Evolutionary conservation across 2,888 invertebrate genomes (phyloP), one percentile per base, ranked within the genome.

Genomic region (Strigamia maritima): DNA sequence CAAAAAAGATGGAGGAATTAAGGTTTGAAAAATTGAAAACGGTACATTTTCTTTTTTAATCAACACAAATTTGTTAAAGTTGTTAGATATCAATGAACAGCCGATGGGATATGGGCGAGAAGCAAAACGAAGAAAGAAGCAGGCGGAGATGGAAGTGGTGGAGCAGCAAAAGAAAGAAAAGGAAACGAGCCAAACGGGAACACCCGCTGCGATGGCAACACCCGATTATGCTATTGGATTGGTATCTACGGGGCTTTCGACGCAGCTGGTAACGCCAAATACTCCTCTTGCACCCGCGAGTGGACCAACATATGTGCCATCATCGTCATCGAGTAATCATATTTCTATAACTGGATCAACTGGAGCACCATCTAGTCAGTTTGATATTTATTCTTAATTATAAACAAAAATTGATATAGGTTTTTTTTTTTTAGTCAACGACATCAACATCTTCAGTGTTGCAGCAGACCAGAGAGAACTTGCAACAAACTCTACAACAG

Each of bases 41-140:
- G 3, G 3, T 70, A 3, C 19, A 12, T 12, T 2, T 70, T 70
- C 19, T 19, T 70, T 14, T n/a, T 16, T 26, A n/a, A 70, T 19
- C 24, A 22, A 24, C 14, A 26, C 22, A 0, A 16, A 16, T 81
- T 49, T 78, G 80, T 44, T 81, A 24, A 77, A 86, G 87, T 88
- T 98, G 76, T 88, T 98, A 54, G 97, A 97, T 85, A 95, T 98
- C 83, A 92, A 93, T 2, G 97, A 98, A 85, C 95, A 96, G 85
- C 97, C 97, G 0, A 86, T 94, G 38, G 93, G 93, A 12, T 92
- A 91, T 86, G 91, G 92, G 0, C 92, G 86, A 80, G 87, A 87
- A 82, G 94, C 94, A 19, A 97, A 97, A 86, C 93, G 96, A 86
- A 90, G 96, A 83, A 91, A 94, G 85, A 91, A 93, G 83, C 91